Conservation (phyloP, 2,888 invertebrate species). For the Ditula angustiorana region DNA sequence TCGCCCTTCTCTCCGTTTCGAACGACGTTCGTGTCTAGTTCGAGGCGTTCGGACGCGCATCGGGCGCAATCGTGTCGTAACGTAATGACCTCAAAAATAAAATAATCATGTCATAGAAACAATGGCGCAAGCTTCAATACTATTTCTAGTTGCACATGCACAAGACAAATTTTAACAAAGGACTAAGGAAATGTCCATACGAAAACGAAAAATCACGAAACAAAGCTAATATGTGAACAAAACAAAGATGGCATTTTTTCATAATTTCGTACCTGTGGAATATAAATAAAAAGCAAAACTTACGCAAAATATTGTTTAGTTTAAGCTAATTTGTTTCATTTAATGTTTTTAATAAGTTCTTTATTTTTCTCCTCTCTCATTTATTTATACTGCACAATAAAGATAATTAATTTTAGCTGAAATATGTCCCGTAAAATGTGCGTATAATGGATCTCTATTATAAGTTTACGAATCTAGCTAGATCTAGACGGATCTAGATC, state of each 20-base stretch:
- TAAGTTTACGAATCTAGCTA: too few relatives aligned
- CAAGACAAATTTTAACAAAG: background rate
- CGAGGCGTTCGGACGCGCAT: conserved; percentile 62
- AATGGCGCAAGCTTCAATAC: conserved; percentile 33
- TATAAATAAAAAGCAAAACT: too few relatives aligned
- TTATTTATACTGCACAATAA: too few relatives aligned
- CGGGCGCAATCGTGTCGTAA: conserved; percentile 64
- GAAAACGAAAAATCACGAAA: background rate
- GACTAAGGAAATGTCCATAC: background rate
- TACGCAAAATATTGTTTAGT: too few relatives aligned
- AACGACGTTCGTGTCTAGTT: conserved; percentile 66
- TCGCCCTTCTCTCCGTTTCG: conserved; percentile 69
- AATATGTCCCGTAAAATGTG: too few relatives aligned
- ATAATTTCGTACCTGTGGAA: background rate
- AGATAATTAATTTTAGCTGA: too few relatives aligned
- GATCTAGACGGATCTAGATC: too few relatives aligned
- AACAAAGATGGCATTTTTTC: background rate
- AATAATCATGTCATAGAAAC: conserved; percentile 46
- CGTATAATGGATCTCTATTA: too few relatives aligned
- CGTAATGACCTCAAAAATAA: conserved; percentile 69
- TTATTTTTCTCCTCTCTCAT: too few relatives aligned
- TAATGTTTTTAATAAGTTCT: too few relatives aligned
- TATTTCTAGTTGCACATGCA: conserved; percentile 35
- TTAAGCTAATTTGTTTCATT: too few relatives aligned
- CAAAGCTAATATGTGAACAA: background rate